Evolutionary conservation across 2,797 vertebrate species (phyloP).

Genomic region (Jordanella pulchra): DNA sequence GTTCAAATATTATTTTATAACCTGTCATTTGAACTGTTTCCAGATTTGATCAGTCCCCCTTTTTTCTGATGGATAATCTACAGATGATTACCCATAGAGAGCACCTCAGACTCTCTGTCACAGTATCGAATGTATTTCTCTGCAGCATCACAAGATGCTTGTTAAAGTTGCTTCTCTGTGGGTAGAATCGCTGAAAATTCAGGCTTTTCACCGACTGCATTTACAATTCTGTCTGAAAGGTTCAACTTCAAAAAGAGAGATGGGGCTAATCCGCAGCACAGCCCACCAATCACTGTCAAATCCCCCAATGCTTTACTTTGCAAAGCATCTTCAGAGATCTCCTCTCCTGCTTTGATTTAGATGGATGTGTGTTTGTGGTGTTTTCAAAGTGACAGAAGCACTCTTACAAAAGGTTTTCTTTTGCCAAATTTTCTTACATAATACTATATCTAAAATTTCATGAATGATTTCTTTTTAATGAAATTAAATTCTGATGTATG

Average conservation of each 20-base stretch:
- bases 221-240: conserved; percentile 67
- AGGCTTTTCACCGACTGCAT: conserved; percentile 61
- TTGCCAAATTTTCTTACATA: conserved; percentile 19
- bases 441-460: conserved; percentile 22
- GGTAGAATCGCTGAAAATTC: conserved; percentile 43
- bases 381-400: conserved; percentile 46
- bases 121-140: conserved; percentile 13
- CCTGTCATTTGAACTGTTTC: not conserved
- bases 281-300: conserved; percentile 59
- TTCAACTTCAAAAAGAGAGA: conserved; percentile 63
- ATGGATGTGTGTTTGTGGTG: conserved; percentile 48
- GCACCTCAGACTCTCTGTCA: conserved; percentile 27
- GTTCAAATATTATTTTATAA: not conserved
- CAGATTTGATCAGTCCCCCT: not conserved
- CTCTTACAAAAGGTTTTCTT: conserved; percentile 25
- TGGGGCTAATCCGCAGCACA: conserved; percentile 44
- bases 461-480: not conserved
- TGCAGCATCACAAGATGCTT: conserved; percentile 21
- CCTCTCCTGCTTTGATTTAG: conserved; percentile 36
- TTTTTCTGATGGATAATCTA: conserved; percentile 19
- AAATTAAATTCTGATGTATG: not conserved
- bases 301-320: conserved; percentile 30
- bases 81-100: conserved; percentile 21
- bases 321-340: conserved; percentile 40
- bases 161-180: conserved; percentile 46